Evolutionary conservation across 2,113 vertebrate genomes (phyloP), one percentile per base, ranked within the genome.

Genomic region (Caracal caracal): DNA sequence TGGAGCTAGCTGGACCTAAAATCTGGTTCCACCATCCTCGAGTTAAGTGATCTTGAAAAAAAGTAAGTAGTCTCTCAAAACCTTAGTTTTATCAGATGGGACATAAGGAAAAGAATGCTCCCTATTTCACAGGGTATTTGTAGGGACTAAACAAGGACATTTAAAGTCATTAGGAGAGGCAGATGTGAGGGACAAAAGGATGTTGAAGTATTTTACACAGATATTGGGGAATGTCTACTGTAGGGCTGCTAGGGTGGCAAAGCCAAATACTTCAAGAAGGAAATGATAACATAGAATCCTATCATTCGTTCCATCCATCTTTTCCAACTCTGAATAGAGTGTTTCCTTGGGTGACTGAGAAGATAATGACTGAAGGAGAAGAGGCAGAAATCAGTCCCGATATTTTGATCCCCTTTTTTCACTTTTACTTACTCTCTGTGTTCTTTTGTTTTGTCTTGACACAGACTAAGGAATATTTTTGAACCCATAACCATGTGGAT

Each of bases 361-460:
- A 68, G 37, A 65, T 71, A 84, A 83, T 90, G 51, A 94, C 70
- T 51, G 3, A 75, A 51, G 24, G 56, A 13, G 68, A 71, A 73
- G 37, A 82, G 61, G 59, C n/a, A 86, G 71, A 84, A 51, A 47
- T 76, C 30, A 92, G 24, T 35, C 12, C 15, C 56, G 8, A 19
- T 47, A 49, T 79, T 70, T 70, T 86, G 85, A 19, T 82, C 51
- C 20, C 63, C 28, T 15, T 40, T 78, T 16, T 75, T 13, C 11
- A 75, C 16, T 11, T 75, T 24, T 6, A 75, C 16, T 47, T 65
- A 20, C 35, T 86, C 90, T 26, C 26, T 33, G 33, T 70, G 35
- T 53, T 95, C 61, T 88, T 88, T 75, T 96, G 70, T 88, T 91
- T 79, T 26, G 17, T 84, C 35, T 94, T 73, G 79, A 26, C 61